phyloP scores from a whole-genome alignment of 2,797 vertebrate genomes.

The Lagocephalus sceleratus region DNA sequence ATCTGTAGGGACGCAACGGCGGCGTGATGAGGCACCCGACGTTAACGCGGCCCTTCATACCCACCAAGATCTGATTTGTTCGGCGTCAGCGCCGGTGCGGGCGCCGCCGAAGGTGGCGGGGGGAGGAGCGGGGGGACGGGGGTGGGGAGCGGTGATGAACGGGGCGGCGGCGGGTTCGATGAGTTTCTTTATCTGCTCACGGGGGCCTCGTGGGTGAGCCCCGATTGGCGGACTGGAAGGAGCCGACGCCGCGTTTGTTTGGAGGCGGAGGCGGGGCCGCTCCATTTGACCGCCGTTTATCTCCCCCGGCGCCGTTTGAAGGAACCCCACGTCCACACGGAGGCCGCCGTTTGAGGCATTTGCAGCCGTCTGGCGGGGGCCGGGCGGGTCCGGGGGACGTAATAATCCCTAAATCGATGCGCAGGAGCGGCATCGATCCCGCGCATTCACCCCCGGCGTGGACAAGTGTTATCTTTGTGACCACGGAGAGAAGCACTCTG shows the following conservation, averaged over 20 bases:
- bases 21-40: slow-evolving; percentile 7
- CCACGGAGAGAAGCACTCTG: slow-evolving; percentile 12
- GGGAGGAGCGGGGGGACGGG: too few relatives aligned
- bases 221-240: slow-evolving; percentile 59
- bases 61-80: slow-evolving; percentile 42
- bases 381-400: slow-evolving; percentile 9
- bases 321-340: too few relatives aligned
- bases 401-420: slow-evolving; percentile 49
- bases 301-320: too few relatives aligned
- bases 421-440: slow-evolving; percentile 37
- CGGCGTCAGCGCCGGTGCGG: slow-evolving; percentile 21
- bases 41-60: slow-evolving; percentile 12
- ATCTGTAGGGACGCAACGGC: too few relatives aligned
- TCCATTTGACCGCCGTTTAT: too few relatives aligned
- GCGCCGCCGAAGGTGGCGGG: slow-evolving; percentile 33
- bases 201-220: slow-evolving; percentile 47
- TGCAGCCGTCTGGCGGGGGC: slow-evolving; percentile 13
- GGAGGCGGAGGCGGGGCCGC: slow-evolving; percentile 5
- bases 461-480: slow-evolving; percentile 44
- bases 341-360: slow-evolving; percentile 1
- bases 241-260: slow-evolving; percentile 59
- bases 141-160: slow-evolving; percentile 71
- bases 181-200: slow-evolving; percentile 73
- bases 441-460: slow-evolving; percentile 32
- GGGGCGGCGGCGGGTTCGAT: slow-evolving; percentile 63